A percentile compares a stretch with the other conserved stretches of the same genome.
phyloP scores from a whole-genome alignment of 2,113 vertebrate genomes.

The Excalfactoria chinensis region DNA sequence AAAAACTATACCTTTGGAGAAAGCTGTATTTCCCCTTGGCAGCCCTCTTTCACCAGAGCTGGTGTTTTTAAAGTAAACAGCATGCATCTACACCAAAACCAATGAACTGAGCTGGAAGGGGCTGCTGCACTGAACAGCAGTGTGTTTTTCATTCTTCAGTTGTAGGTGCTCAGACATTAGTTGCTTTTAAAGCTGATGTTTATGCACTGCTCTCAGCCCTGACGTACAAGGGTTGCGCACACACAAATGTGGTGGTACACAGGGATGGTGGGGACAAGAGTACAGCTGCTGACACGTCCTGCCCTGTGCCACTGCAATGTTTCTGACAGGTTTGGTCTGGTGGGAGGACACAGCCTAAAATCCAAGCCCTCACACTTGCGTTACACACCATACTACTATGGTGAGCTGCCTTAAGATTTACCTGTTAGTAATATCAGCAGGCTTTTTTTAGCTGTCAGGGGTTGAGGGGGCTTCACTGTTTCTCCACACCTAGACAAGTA shows the following conservation, averaged over 20 bases:
- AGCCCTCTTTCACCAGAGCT: neutral
- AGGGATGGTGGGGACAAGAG: neutral
- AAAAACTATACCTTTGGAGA: neutral
- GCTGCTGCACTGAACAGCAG: neutral
- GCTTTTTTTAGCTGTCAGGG: neutral
- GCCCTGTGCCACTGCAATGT: neutral
- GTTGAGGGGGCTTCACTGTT: neutral
- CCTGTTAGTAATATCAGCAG: neutral
- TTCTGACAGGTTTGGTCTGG: neutral
- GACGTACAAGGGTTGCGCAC: neutral
- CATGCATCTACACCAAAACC: neutral
- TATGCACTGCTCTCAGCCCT: neutral
- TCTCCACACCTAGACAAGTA: neutral
- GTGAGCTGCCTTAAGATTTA: neutral
- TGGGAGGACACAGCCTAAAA: neutral
- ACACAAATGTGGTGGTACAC: neutral
- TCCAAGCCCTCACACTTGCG: neutral
- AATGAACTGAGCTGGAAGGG: neutral
- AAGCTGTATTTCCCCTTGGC: neutral
- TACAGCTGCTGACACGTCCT: neutral
- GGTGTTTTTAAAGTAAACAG: neutral
- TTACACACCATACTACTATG: neutral
- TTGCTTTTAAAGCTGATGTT: neutral
- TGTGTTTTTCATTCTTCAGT: neutral
- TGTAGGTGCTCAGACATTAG: neutral